Percentiles rank a stretch among this genome's conserved stretches.
Conservation (phyloP, 2,888 invertebrate genomes). For the Gryllus longicercus region DNA sequence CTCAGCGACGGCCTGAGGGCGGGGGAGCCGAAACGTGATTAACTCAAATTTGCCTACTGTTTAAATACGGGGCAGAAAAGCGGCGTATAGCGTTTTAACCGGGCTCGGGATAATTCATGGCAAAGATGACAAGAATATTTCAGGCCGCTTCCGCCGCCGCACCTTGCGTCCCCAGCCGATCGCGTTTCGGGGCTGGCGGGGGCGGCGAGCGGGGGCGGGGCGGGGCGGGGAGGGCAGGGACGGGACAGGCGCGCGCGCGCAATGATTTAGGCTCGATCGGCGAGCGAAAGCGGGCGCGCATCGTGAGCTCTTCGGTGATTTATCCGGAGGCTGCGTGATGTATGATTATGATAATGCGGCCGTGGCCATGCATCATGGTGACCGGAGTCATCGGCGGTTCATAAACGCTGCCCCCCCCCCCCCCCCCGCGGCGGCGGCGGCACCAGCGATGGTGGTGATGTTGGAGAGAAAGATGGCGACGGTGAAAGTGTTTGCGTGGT, state of each 20-base stretch:
- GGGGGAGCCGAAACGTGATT: conserved; percentile 9
- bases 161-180: not conserved
- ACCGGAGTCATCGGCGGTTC: conserved; percentile 17
- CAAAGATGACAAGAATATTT: conserved; percentile 17
- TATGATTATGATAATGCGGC: conserved; percentile 17
- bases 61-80: conserved; percentile 17
- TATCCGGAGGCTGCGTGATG: not conserved
- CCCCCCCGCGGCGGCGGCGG: not conserved
- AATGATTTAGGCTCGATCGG: conserved; percentile 7
- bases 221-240: not conserved
- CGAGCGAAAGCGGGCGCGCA: not conserved
- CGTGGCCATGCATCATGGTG: not conserved
- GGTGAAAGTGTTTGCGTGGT: too few relatives aligned
- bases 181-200: not conserved
- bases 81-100: conserved; percentile 1
- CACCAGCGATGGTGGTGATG: not conserved
- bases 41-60: conserved; percentile 17
- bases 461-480: not conserved
- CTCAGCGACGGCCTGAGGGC: not conserved
- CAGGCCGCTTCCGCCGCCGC: not conserved
- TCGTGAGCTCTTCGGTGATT: conserved; percentile 17
- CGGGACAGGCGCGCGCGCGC: not conserved
- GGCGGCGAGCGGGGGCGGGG: not conserved
- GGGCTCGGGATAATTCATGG: conserved; percentile 10
- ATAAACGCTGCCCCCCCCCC: not conserved